These are phyloP conservation scores for Desoria tigrina DNA, from an alignment of 2,888 invertebrate genomes.

Conservation along the genomic window DNA sequence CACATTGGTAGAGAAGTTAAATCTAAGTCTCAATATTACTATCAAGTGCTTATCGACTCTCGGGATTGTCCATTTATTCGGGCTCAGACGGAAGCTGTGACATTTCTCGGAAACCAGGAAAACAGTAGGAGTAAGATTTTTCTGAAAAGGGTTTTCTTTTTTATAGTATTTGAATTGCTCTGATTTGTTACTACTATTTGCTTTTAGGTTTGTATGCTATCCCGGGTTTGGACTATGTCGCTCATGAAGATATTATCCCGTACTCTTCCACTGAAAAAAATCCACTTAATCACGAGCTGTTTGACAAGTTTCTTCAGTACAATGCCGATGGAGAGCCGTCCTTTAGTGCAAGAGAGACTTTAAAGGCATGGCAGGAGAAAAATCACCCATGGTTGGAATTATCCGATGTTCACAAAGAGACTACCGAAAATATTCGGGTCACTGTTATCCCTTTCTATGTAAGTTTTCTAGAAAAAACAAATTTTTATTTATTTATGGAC, in stretches of 20 bases:
- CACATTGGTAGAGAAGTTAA: constrained; percentile 80
- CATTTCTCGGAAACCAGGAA: constrained; percentile 94
- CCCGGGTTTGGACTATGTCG: constrained; percentile 95
- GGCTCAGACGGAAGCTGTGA: constrained; percentile 97
- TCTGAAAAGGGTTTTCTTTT: not conserved
- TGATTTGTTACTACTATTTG: constrained; percentile 2
- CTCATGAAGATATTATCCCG: constrained; percentile 95
- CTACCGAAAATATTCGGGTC: constrained; percentile 91
- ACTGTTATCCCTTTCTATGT: constrained; percentile 95
- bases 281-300: constrained; percentile 92
- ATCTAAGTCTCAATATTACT: constrained; percentile 89
- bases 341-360: constrained; percentile 82
- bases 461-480: too few relatives aligned
- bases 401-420: constrained; percentile 95
- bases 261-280: constrained; percentile 84
- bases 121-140: constrained; percentile 72
- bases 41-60: constrained; percentile 96
- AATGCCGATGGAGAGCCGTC: constrained; percentile 83
- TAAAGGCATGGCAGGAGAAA: constrained; percentile 94
- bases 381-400: constrained; percentile 96
- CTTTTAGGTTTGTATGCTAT: constrained; percentile 75
- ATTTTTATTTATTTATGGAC: too few relatives aligned
- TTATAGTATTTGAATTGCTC: not conserved
- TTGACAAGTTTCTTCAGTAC: constrained; percentile 88
- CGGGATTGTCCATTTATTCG: constrained; percentile 95